Base-by-base conservation (phyloP, 2,888 invertebrate genomes). In the Ochropleura plecta region DNA sequence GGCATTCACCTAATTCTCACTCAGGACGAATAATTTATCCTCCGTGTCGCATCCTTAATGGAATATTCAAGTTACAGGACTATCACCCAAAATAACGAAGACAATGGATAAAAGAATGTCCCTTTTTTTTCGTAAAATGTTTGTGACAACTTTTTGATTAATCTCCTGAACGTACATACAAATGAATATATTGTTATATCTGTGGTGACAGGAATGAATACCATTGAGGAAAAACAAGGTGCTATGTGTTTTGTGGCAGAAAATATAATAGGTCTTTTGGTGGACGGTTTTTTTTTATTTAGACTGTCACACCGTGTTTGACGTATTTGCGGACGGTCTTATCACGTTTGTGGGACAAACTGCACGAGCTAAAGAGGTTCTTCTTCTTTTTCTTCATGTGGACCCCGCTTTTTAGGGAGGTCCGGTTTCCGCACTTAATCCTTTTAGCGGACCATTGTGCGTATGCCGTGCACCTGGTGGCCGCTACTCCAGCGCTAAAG, bases 1-100 rank as follows among this genome's bases (percentile, higher is more conserved):
- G 78, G 79, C 82, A 78, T 84, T 89, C 86, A 88, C 89, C 90
- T 90, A 90, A 90, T 90, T 90, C 87, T 87, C 90, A 70, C 69
- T 79, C 59, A 69, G 79, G 66, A 82, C 73, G 85, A 90, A 91
- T 91, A 91, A 91, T 91, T 91, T 88, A 88, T 90, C 86, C 91
- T 85, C 85, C 69, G 78, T 87, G 91, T 88, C 89, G 86, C 86
- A 87, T 89, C 88, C 87, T 83, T 92, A 91, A 92, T 92, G 91
- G 91, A 92, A 92, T 92, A 92, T 91, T 90, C 90, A 88, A 86
- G 81, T 82, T 82, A 79, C 81, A 85, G 79, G 84, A 85, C 70
- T 72, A 85, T 81, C 85, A 76, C 79, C 73, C 78, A 60, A 84
- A 86, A 87, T 86, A 86, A 84, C 82, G 82, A 82, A 88, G 88